Base-by-base conservation (phyloP, 2,113 vertebrate genomes). In the Oxyura jamaicensis region DNA sequence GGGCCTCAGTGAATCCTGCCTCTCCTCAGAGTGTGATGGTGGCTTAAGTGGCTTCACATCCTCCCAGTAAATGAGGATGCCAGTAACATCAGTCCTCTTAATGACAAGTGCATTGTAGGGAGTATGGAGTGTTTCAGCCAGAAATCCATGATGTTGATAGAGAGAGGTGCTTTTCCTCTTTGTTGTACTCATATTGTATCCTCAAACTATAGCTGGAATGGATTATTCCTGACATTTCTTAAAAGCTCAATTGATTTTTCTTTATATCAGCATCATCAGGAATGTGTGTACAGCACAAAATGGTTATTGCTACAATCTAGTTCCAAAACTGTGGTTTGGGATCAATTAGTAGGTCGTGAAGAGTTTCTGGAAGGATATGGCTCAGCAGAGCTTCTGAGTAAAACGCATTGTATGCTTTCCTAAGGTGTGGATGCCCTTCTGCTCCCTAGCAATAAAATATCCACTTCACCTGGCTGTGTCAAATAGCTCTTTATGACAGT, bases 181-280 rank as follows among this genome's bases (percentile, higher is more conserved):
- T 95, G 79, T 75, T 93, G 69, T 75, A 90, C 95, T 95, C 25
- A 14, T 96, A 89, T 81, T 7, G 10, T 75, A 56, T 73, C 67
- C 53, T 94, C 56, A 88, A 90, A 94, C 66, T n/a, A 78, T 83
- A 90, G 58, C 60, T 95, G 80, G 52, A 95, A 93, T 95, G 72
- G 83, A 93, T 97, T 93, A 83, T 90, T 96, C 90, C 55, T 96
- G 71, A 96, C 79, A 90, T 97, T 97, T 88, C 81, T 95, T 96
- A 94, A 97, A 94, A 93, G 91, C 55, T 77, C n/a, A 46, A 91
- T 94, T 94, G 97, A 88, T 97, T 97, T 95, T 85, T 95, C 85
- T 95, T 87, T 78, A 76, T 94, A 91, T 94, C 75, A 59, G n/a
- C 68, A 81, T 58, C 48, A 74, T 90, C 76, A 91, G 72, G 71